Evolutionary conservation across 2,113 vertebrate species (phyloP), one percentile per base, ranked within the genome.

Genomic region (Accipiter virgatus): DNA sequence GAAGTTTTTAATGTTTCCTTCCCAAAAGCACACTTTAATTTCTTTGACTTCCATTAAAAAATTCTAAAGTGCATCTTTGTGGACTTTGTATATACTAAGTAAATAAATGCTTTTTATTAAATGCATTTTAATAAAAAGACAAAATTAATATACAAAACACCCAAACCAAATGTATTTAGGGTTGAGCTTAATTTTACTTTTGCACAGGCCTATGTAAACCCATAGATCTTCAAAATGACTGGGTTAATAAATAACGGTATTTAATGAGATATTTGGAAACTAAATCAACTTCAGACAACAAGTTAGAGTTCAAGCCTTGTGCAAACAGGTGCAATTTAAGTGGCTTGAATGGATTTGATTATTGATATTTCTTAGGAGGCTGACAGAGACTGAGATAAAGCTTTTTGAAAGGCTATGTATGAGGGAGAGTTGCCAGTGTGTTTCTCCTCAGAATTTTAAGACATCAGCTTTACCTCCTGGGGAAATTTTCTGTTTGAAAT

Each of bases 391-490:
- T 10, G 45, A 75, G 17, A 52, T 16, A 43, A 75, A 74, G 19
- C 27, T 42, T 81, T 89, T n/a, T 73, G 55, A 61, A 81, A 88
- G 59, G 66, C 40, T 88, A 7, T 61, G 40, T 27, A 6, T 59
- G 38, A 80, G 29, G 50, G 38, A 32, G 27, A 79, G 23, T 81
- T 2, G 1, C 47, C 52, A 63, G 48, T 43, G n/a, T 70, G 48
- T 82, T 90, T 92, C 90, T 72, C 23, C 38, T 56, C 45, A 59
- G 81, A 90, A 96, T 81, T 95, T 90, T 67, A 91, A 88, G 63
- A 87, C 65, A n/a, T 68, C 42, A 50, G 26, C 88, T 94, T 86
- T 93, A 70, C 23, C 47, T 95, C 43, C 42, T 68, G 29, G 66
- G 89, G 61, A 78, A 83, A 56, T 59, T 32, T 73, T 95, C n/a